Percentiles rank a stretch among this genome's conserved stretches.
Conservation (phyloP, 2,113 vertebrate genomes). For the Oryzias curvinotus region DNA sequence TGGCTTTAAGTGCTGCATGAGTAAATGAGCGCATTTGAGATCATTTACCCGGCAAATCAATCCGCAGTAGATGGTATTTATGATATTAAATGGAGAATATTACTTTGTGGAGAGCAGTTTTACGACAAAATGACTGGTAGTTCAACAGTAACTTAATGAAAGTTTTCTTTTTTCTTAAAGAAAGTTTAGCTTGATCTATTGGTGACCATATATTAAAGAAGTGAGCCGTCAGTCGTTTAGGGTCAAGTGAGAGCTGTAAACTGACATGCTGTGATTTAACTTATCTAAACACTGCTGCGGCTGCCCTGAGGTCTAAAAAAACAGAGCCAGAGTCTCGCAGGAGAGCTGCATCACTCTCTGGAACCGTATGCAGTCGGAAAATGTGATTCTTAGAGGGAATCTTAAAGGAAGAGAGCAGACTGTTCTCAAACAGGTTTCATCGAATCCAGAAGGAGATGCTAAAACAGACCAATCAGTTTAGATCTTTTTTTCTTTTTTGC, state of each 20-base stretch:
- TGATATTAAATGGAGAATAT: conserved; percentile 16
- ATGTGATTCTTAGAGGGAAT: conserved; percentile 38
- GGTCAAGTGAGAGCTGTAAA: conserved; percentile 36
- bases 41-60: conserved; percentile 7
- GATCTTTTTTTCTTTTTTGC: too few species aligned
- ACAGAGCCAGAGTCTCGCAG: conserved; percentile 40
- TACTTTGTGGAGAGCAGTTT: conserved; percentile 3
- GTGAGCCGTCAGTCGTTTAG: conserved; percentile 7
- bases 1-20: conserved; percentile 6
- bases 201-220: conserved; percentile 12
- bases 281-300: conserved; percentile 33
- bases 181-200: conserved; percentile 7
- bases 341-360: conserved; percentile 15
- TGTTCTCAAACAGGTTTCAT: conserved; percentile 54
- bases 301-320: conserved; percentile 49
- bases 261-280: conserved; percentile 40
- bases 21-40: conserved; percentile 28
- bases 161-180: background rate
- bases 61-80: conserved; percentile 20
- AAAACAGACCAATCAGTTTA: conserved; percentile 29
- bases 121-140: conserved; percentile 8
- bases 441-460: conserved; percentile 42
- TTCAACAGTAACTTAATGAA: conserved; percentile 22
- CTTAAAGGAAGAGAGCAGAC: conserved; percentile 37
- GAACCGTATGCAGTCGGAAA: conserved; percentile 50